These are phyloP conservation scores for Stratiomys singularior DNA, from an alignment of 2,888 invertebrate genomes.

Conservation along the genomic window DNA sequence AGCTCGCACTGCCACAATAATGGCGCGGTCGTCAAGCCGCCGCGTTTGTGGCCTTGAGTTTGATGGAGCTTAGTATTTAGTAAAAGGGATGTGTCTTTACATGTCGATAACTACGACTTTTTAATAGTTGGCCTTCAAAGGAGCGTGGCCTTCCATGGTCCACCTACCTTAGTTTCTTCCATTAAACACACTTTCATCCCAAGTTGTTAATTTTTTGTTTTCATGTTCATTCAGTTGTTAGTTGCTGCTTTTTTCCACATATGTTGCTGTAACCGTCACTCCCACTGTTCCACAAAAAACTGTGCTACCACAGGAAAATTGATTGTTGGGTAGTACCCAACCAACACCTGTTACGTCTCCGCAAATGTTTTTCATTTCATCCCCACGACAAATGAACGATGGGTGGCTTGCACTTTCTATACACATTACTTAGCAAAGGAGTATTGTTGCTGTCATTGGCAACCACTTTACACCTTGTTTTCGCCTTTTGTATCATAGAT, in stretches of 20 bases:
- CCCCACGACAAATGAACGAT: background rate
- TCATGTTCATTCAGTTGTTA: conserved; percentile 1
- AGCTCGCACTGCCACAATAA: no score
- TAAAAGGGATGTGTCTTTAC: no score
- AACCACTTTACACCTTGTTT: conserved; percentile 24
- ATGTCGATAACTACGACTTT: no score
- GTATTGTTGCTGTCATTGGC: conserved; percentile 14
- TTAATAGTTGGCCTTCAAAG: no score
- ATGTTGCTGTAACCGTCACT: background rate
- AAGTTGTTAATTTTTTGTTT: background rate
- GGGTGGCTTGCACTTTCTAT: background rate
- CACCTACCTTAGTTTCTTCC: no score
- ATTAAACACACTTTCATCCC: background rate
- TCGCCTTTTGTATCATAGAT: background rate
- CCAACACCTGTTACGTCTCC: conserved; percentile 11
- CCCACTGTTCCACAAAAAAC: background rate
- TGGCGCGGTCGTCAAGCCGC: no score
- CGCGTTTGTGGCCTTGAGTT: no score
- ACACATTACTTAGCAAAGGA: background rate
- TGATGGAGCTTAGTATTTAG: no score
- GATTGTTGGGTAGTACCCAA: conserved; percentile 13
- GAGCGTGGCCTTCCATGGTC: no score
- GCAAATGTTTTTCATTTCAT: background rate
- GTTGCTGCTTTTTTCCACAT: conserved; percentile 2
- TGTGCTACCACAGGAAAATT: background rate